These are phyloP conservation scores for Prionailurus bengalensis DNA, from an alignment of 2,113 vertebrate species.

Conservation along the genomic window DNA sequence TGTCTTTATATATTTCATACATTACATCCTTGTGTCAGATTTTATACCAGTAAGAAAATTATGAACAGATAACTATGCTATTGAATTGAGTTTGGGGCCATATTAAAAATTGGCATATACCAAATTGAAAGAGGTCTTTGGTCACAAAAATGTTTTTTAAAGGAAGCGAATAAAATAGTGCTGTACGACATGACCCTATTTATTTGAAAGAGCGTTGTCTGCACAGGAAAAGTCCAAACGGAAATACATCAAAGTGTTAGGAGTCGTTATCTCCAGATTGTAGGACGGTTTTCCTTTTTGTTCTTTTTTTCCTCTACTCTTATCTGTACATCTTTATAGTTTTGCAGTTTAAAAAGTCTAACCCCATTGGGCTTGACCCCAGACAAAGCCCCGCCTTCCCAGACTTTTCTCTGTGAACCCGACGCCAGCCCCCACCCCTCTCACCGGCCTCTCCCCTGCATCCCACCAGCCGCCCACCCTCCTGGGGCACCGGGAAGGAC, in stretches of 20 bases:
- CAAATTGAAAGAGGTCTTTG: background rate
- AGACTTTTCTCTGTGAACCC: background rate
- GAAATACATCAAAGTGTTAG: rapidly evolving
- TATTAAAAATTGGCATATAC: background rate
- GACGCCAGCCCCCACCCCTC: background rate
- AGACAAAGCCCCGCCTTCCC: background rate
- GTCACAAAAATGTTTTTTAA: background rate
- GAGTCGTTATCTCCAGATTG: no score
- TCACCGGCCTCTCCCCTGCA: background rate
- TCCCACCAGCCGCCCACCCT: background rate
- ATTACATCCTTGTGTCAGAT: background rate
- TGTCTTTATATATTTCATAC: background rate
- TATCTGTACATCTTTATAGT: background rate
- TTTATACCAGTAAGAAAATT: background rate
- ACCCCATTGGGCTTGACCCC: background rate
- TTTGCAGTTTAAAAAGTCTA: background rate
- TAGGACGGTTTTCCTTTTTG: background rate
- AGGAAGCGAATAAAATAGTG: background rate
- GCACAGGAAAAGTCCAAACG: background rate
- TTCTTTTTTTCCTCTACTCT: background rate
- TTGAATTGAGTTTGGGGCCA: background rate
- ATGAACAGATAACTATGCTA: background rate
- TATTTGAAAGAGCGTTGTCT: background rate
- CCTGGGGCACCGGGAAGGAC: background rate
- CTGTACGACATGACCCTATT: rapidly evolving